Conservation (phyloP, 2,113 vertebrate species). For the Crotalus tigris region DNA sequence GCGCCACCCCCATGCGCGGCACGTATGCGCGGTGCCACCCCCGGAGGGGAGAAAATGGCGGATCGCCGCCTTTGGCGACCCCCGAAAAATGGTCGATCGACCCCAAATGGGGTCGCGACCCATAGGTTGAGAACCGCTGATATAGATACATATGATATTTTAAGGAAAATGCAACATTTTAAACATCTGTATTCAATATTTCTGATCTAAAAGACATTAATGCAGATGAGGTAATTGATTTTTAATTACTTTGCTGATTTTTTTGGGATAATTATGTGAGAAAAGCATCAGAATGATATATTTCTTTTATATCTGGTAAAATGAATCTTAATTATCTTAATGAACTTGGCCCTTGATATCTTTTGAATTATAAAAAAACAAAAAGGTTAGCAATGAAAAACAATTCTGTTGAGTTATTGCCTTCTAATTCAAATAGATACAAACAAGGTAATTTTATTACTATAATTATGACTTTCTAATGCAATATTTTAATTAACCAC, state of each 20-base stretch:
- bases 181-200: background rate
- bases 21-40: no score
- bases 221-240: background rate
- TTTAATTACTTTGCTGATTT: no score
- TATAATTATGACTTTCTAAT: background rate
- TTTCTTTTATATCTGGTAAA: background rate
- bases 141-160: background rate
- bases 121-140: no score
- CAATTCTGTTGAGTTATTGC: background rate
- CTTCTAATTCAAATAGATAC: background rate
- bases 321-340: background rate
- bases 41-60: no score
- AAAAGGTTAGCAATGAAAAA: background rate
- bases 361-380: background rate
- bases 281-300: background rate
- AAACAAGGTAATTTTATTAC: background rate
- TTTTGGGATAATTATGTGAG: no score
- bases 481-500: background rate
- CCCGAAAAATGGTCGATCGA: no score
- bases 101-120: no score
- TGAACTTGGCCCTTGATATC: background rate
- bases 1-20: no score
- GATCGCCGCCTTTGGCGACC: no score
- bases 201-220: background rate
- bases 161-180: background rate